A percentile compares a stretch with the other conserved stretches of the same genome.
Evolutionary conservation across 2,797 vertebrate species (phyloP).

Genomic region (Synanceia verrucosa): DNA sequence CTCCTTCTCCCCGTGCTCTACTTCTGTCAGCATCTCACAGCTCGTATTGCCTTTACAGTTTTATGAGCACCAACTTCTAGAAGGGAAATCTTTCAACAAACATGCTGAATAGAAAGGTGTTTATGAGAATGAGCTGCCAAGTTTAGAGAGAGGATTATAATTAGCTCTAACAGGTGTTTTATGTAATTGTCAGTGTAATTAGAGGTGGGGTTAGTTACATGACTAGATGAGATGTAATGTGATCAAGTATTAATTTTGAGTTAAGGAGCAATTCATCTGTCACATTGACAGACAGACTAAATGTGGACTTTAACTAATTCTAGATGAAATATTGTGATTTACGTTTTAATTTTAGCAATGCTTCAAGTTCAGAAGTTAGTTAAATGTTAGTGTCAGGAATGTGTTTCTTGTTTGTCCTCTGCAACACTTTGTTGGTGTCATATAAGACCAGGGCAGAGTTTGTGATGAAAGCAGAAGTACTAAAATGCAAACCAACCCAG

Average conservation of each 20-base stretch:
- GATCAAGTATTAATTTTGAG: conserved; percentile 9
- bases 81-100: background rate
- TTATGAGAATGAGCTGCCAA: background rate
- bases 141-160: background rate
- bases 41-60: background rate
- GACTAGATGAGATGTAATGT: background rate
- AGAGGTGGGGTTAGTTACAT: background rate
- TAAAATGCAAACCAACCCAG: conserved; percentile 7
- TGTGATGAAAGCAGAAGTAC: background rate
- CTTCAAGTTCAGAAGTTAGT: background rate
- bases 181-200: conserved; percentile 5
- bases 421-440: background rate
- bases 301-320: conserved; percentile 16
- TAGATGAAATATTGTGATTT: conserved; percentile 19
- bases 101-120: background rate
- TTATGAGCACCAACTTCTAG: background rate
- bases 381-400: background rate
- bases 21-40: conserved; percentile 30
- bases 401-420: background rate
- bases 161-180: conserved; percentile 1
- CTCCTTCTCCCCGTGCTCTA: conserved; percentile 39
- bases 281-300: background rate
- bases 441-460: background rate
- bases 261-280: conserved; percentile 2
- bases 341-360: conserved; percentile 8